phyloP scores from a whole-genome alignment of 2,113 vertebrate genomes.

The Chaetodon trifascialis region DNA sequence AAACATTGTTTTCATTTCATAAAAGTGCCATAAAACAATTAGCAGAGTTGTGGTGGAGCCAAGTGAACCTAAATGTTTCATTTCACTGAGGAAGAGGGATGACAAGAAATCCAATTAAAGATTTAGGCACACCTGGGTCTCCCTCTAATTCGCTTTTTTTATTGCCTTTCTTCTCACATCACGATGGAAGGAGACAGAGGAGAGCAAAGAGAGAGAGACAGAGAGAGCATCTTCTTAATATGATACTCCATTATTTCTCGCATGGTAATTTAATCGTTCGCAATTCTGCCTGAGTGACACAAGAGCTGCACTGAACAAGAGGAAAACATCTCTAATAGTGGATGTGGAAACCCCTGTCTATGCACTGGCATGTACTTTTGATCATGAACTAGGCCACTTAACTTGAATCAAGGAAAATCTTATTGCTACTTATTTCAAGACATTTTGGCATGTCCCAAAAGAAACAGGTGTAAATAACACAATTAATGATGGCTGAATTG shows the following conservation, averaged over 20 bases:
- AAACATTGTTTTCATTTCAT: slow-evolving; percentile 2
- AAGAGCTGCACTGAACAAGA: background rate
- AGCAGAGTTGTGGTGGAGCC: background rate
- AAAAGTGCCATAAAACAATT: slow-evolving; percentile 4
- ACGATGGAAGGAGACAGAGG: background rate
- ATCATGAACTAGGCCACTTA: background rate
- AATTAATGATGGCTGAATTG: background rate
- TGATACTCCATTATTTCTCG: background rate
- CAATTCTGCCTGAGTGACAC: slow-evolving; percentile 17
- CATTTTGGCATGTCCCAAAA: background rate
- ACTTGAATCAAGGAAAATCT: background rate
- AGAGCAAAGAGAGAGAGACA: background rate
- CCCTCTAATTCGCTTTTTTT: background rate
- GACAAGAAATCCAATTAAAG: slow-evolving; percentile 44
- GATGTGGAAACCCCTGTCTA: background rate
- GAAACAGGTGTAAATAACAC: background rate
- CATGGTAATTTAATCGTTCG: background rate
- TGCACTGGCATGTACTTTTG: background rate
- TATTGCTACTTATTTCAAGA: too few species aligned
- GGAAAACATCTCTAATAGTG: background rate
- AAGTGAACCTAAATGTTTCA: slow-evolving; percentile 27
- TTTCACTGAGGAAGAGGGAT: slow-evolving; percentile 32
- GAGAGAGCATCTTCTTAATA: background rate
- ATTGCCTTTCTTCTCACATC: slow-evolving; percentile 14
- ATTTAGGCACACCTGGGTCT: slow-evolving; percentile 41